phyloP scores from a whole-genome alignment of 2,113 vertebrate genomes.

The Oncorhynchus mykiss region DNA sequence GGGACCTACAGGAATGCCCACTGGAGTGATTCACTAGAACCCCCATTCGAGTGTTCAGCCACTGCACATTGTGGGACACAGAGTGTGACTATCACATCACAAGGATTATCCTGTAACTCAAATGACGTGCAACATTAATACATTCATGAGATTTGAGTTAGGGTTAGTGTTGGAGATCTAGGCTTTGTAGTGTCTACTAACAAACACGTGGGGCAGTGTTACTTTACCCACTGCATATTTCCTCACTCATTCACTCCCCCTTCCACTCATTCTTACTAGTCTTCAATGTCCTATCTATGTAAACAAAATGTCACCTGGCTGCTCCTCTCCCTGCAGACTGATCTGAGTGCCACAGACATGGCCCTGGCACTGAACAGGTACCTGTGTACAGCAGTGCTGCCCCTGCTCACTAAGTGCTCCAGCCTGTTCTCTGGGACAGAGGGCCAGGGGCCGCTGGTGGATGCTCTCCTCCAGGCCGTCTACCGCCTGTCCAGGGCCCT shows the following conservation, averaged over 20 bases:
- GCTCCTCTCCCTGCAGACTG: background rate
- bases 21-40: background rate
- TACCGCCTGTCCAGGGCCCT: slow-evolving; percentile 87
- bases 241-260: background rate
- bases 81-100: background rate
- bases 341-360: slow-evolving; percentile 90
- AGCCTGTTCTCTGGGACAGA: slow-evolving; percentile 84
- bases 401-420: slow-evolving; percentile 77
- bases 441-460: slow-evolving; percentile 77
- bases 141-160: background rate
- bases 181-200: background rate
- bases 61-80: background rate
- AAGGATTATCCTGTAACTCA: background rate
- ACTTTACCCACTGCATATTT: background rate
- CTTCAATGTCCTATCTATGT: background rate
- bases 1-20: background rate
- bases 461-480: slow-evolving; percentile 85
- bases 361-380: slow-evolving; percentile 82
- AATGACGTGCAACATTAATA: background rate
- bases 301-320: too few relatives aligned
- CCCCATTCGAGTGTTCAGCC: background rate
- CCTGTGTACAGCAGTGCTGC: slow-evolving; percentile 84
- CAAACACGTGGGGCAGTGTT: slow-evolving; percentile 7
- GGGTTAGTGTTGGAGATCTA: background rate
- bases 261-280: background rate